Evolutionary conservation across 1,140 invertebrate species (phyloP).

Genomic region (Penaeus japonicus): DNA sequence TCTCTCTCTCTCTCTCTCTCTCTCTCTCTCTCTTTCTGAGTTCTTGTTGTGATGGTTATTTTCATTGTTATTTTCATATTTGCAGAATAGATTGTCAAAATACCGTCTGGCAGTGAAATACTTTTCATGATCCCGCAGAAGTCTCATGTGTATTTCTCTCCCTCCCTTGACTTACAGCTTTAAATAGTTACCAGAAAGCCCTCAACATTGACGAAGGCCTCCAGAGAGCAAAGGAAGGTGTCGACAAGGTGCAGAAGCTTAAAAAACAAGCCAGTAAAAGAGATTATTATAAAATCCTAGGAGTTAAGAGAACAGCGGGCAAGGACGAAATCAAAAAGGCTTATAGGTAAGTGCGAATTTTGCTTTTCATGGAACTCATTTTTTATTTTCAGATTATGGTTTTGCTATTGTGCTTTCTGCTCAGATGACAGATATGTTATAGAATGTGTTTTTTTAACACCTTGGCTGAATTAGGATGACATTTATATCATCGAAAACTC

Average conservation of each 20-base stretch:
- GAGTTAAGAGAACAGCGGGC: conserved; percentile 82
- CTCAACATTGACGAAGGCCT: conserved; percentile 83
- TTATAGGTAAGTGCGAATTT: conserved; percentile 73
- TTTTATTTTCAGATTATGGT: conserved; percentile 22
- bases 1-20: too few relatives aligned
- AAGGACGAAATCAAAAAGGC: conserved; percentile 96
- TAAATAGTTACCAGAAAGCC: conserved; percentile 67
- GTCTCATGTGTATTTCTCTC: background rate
- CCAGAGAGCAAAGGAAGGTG: conserved; percentile 86
- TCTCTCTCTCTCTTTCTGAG: too few relatives aligned
- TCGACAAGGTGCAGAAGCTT: conserved; percentile 88
- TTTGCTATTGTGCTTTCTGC: conserved; percentile 10
- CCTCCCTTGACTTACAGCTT: conserved; percentile 20
- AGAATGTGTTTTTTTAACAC: too few relatives aligned
- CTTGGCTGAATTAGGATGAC: too few relatives aligned
- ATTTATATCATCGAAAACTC: too few relatives aligned
- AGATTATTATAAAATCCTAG: conserved; percentile 98
- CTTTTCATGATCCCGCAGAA: background rate
- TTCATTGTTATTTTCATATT: too few relatives aligned
- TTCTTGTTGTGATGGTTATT: too few relatives aligned
- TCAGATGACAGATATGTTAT: background rate
- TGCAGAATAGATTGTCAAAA: too few relatives aligned
- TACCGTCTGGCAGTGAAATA: too few relatives aligned
- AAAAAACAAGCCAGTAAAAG: conserved; percentile 92
- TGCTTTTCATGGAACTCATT: conserved; percentile 2